phyloP scores from a whole-genome alignment of 2,113 vertebrate genomes.

The Entelurus aequoreus region DNA sequence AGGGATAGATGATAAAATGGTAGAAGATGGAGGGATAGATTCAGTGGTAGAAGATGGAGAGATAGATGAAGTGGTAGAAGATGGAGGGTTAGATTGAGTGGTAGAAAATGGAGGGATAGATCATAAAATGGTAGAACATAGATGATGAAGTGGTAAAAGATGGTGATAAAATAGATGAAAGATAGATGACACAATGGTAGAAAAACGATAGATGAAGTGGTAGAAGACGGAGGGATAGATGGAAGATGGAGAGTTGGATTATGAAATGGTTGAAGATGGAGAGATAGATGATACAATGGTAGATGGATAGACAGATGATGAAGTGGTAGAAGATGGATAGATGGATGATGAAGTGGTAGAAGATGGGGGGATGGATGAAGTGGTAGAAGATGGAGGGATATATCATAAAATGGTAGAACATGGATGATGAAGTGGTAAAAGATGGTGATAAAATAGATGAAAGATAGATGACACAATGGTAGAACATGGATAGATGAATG shows the following conservation, averaged over 20 bases:
- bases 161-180: no score
- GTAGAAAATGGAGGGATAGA: no score
- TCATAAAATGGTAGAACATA: no score
- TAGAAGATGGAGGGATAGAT: no score
- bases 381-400: slow-evolving; percentile 38
- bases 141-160: no score
- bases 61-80: no score
- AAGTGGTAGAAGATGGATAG: slow-evolving; percentile 65
- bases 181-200: slow-evolving; percentile 7
- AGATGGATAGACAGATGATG: slow-evolving; percentile 16
- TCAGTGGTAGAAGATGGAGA: no score
- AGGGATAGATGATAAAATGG: no score
- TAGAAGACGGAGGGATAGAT: slow-evolving; percentile 49
- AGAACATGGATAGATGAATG: neutral
- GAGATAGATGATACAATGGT: slow-evolving; percentile 13
- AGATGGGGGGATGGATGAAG: slow-evolving; percentile 64
- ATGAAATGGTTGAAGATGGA: slow-evolving; percentile 1
- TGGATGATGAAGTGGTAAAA: slow-evolving; percentile 33
- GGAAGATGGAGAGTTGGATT: no score
- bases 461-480: slow-evolving; percentile 12
- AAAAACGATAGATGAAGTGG: slow-evolving; percentile 25
- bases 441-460: slow-evolving; percentile 51
- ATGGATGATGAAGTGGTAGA: slow-evolving; percentile 56
- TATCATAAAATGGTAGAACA: slow-evolving; percentile 27
- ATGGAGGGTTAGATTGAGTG: no score